Percentiles rank a stretch among this genome's conserved stretches.
Conservation (phyloP, 2,888 invertebrate species). For the Horisme vitalbata region DNA sequence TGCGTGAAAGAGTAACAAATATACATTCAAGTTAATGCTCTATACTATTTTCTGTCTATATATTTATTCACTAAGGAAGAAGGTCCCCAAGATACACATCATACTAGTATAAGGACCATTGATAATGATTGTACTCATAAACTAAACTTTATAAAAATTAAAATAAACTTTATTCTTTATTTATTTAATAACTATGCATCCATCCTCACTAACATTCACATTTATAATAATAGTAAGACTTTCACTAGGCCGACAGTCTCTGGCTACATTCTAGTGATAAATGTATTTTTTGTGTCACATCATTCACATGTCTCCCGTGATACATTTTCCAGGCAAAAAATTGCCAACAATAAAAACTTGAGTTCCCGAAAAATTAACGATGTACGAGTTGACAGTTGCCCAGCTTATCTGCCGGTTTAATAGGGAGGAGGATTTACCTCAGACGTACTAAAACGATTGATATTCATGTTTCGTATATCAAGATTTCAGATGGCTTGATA, state of each 20-base stretch:
- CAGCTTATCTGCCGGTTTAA: constrained; percentile 69
- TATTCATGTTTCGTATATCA: no score
- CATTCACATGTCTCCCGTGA: constrained; percentile 49
- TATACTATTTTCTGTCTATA: no score
- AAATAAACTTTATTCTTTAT: no score
- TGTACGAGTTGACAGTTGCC: constrained; percentile 72
- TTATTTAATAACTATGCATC: neutral
- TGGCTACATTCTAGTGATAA: constrained; percentile 43
- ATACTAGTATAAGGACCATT: no score
- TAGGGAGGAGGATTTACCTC: constrained; percentile 49
- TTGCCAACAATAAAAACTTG: constrained; percentile 71
- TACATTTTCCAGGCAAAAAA: constrained; percentile 62
- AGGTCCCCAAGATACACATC: no score
- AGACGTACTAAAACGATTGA: constrained; percentile 2
- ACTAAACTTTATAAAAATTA: no score
- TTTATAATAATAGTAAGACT: neutral
- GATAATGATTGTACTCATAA: no score
- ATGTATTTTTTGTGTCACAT: constrained; percentile 56
- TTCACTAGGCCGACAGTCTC: no score
- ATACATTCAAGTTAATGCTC: no score
- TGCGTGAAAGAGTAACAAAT: no score
- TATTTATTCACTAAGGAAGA: no score
- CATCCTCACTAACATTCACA: neutral
- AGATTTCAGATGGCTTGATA: no score
- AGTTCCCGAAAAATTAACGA: constrained; percentile 74